Evolutionary conservation across 2,888 invertebrate genomes (phyloP).

Genomic region (Agrotis puta): DNA sequence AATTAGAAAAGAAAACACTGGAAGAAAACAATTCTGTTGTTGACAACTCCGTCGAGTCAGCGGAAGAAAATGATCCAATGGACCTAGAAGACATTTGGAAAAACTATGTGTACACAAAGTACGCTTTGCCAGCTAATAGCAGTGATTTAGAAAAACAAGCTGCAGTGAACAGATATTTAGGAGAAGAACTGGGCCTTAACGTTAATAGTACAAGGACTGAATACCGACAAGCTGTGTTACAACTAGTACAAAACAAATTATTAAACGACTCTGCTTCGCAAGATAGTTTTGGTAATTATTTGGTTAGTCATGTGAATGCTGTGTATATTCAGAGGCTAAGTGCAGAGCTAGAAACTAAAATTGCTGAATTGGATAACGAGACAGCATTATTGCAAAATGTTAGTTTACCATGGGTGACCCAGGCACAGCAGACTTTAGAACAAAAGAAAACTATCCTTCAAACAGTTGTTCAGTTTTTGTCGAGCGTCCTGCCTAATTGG

Average conservation of each 20-base stretch:
- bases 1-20: conserved; percentile 73
- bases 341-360: conserved; percentile 77
- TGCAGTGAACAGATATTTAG: conserved; percentile 78
- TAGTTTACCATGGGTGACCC: conserved; percentile 76
- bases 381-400: conserved; percentile 78
- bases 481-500: conserved; percentile 81
- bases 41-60: conserved; percentile 70
- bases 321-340: conserved; percentile 78
- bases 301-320: conserved; percentile 79
- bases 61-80: conserved; percentile 73
- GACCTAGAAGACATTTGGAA: conserved; percentile 86
- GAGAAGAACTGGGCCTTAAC: conserved; percentile 81
- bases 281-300: conserved; percentile 76
- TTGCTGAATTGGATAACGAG: conserved; percentile 82
- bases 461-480: conserved; percentile 77
- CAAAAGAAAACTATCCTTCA: conserved; percentile 81
- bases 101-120: conserved; percentile 81
- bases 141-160: conserved; percentile 78
- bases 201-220: conserved; percentile 82
- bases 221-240: conserved; percentile 81
- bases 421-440: conserved; percentile 75
- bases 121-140: conserved; percentile 78
- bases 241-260: conserved; percentile 78
- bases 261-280: conserved; percentile 71
- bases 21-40: conserved; percentile 63